Conservation (phyloP, 2,113 vertebrate species). For the Halichoerus grypus region DNA sequence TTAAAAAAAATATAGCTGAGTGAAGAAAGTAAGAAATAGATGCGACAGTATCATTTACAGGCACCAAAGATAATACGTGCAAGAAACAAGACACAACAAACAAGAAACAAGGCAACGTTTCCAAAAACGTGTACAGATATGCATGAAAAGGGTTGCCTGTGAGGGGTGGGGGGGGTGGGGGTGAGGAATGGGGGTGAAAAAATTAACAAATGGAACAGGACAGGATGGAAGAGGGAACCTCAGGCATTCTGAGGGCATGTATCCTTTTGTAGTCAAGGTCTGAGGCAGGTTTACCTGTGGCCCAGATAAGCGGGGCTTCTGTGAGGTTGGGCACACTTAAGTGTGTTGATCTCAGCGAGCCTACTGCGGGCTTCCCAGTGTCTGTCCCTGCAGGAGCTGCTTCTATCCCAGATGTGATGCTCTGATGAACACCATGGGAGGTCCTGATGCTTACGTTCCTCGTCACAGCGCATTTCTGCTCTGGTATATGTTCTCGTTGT, state of each 20-base stretch:
- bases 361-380: background rate
- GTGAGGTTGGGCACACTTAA: background rate
- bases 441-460: too few species aligned
- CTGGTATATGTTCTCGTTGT: rapidly evolving
- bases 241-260: background rate
- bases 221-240: background rate
- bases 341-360: background rate
- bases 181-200: background rate
- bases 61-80: background rate
- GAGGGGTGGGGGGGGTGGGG: rapidly evolving
- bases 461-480: background rate
- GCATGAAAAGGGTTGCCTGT: background rate
- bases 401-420: background rate
- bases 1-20: background rate
- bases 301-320: rapidly evolving
- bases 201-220: background rate
- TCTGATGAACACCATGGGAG: background rate
- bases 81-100: background rate
- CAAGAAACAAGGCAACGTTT: background rate
- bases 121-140: background rate
- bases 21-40: background rate
- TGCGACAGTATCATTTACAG: background rate
- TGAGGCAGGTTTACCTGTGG: background rate
- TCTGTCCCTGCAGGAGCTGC: background rate
- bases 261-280: background rate